Base-by-base conservation (phyloP, 2,113 vertebrate genomes). In the Myrmecobius fasciatus region DNA sequence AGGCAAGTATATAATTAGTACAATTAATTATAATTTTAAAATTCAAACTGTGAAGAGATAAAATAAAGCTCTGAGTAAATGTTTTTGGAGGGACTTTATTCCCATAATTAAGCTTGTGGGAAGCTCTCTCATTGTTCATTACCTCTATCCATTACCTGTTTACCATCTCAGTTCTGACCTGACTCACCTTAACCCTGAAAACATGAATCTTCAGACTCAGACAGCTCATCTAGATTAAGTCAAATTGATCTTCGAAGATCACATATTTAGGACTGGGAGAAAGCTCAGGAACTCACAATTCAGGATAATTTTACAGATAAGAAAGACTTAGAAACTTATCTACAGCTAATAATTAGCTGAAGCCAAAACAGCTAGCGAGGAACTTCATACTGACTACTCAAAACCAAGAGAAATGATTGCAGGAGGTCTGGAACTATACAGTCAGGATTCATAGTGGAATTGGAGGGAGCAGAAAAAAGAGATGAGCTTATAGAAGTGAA, bases 1-100 rank as follows among this genome's bases (percentile, higher is more conserved):
- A 75, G 48, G 47, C 93, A 96, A 56, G 53, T 51, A 93, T 54
- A n/a, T 51, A 94, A 93, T 96, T 92, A 94, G 46, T 26, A 10
- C 2, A 43, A 10, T 24, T 43, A 83, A 22, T 83, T 43, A 83
- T 83, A 83, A 43, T 83, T 83, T 83, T 83, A 43, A 8, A 0
- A 2, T 83, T 43, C 67, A 43, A 43, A 83, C 67, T 83, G 60
- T n/a, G 67, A 83, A 22, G 17, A 26, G 6, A 22, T 43, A 83
- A 83, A 83, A 6, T 6, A 83, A 83, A 83, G n/a, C 67, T 83
- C 67, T 83, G 67, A 83, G 36, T 43, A 83, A 83, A 43, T 43
- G 20, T 8, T 83, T 83, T 83, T n/a, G 43, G 67, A 83, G 36
- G 20, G 8, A 43, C 5, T 83, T 24, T n/a, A 43, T 7, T 43